Evolutionary conservation across 2,113 vertebrate genomes (phyloP), one percentile per base, ranked within the genome.

Genomic region (Sporophila hypoxantha): DNA sequence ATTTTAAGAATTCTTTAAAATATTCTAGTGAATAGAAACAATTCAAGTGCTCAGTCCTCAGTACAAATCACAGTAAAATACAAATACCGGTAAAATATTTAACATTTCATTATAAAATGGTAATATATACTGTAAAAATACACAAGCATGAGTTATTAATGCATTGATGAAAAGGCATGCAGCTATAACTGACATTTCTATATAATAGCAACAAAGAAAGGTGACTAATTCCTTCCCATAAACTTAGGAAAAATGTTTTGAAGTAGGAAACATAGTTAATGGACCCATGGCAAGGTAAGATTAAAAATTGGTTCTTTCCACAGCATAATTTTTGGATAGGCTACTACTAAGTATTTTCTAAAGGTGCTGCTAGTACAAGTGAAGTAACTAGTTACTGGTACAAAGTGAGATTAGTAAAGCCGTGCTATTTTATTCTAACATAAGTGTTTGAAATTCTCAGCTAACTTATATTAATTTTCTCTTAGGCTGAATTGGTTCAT

Each of bases 1-100:
- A 47, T 71, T 94, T 95, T 34, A 95, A 95, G 94, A 94, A 95
- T 93, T 93, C 14, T 94, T 94, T 89, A 92, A 94, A 94, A 85
- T 93, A 94, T 91, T 95, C 87, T 80, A 66, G 76, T 57, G 60
- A 93, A 78, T 37, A 81, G 76, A 89, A 87, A 65, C 53, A 57
- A 49, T 71, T 36, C 68, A 89, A 80, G 46, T 85, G 61, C 53
- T 79, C 50, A 42, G 59, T 67, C 60, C 57, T 88, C 61, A 13
- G 42, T 87, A 89, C 49, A 92, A 94, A 92, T 94, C 92, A 94
- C 57, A 88, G 66, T 71, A 89, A 93, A 92, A 83, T 71, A 89
- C 41, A 92, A 85, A 91, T 76, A 62, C 57, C 65, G 81, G 89
- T 95, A 91, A 95, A 95, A 95, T 95, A 95, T 95, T 95, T 92